Percentiles rank a stretch among this genome's conserved stretches.
Conservation (phyloP, 2,888 invertebrate species). For the Aspidiotus destructor region DNA sequence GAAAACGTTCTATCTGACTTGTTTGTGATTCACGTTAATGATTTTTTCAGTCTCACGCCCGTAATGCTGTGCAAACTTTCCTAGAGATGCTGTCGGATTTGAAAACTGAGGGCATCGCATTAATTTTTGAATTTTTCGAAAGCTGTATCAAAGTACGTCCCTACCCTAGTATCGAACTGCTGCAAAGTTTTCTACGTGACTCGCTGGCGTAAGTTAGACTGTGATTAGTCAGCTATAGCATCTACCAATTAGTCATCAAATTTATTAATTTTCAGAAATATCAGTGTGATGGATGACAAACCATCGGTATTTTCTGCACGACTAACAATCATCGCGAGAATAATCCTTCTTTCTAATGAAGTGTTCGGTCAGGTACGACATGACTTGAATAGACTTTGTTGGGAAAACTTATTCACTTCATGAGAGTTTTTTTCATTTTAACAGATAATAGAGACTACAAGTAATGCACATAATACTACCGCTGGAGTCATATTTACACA, state of each 20-base stretch:
- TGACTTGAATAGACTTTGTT: neutral
- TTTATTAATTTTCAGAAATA: slow-evolving; percentile 14
- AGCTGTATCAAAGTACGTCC: slow-evolving; percentile 65
- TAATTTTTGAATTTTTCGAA: slow-evolving; percentile 64
- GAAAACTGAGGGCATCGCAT: slow-evolving; percentile 59
- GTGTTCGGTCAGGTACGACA: slow-evolving; percentile 42
- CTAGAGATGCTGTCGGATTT: slow-evolving; percentile 68
- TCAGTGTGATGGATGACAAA: slow-evolving; percentile 14
- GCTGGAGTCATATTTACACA: slow-evolving; percentile 11
- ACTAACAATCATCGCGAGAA: slow-evolving; percentile 65
- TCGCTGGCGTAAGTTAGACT: slow-evolving; percentile 28
- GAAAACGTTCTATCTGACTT: neutral
- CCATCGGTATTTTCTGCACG: slow-evolving; percentile 60
- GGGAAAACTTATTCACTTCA: neutral
- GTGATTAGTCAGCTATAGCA: neutral
- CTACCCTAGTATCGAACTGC: slow-evolving; percentile 51
- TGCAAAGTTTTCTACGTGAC: slow-evolving; percentile 29
- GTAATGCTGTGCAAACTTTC: slow-evolving; percentile 51
- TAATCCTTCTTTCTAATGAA: slow-evolving; percentile 55
- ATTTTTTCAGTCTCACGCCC: neutral
- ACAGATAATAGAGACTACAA: slow-evolving; percentile 15
- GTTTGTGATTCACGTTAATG: too few species aligned
- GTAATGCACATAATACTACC: neutral
- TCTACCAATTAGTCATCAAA: neutral
- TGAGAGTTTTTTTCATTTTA: neutral